Base-by-base conservation (phyloP, 2,797 vertebrate species). In the Petrocephalus sullivani region DNA sequence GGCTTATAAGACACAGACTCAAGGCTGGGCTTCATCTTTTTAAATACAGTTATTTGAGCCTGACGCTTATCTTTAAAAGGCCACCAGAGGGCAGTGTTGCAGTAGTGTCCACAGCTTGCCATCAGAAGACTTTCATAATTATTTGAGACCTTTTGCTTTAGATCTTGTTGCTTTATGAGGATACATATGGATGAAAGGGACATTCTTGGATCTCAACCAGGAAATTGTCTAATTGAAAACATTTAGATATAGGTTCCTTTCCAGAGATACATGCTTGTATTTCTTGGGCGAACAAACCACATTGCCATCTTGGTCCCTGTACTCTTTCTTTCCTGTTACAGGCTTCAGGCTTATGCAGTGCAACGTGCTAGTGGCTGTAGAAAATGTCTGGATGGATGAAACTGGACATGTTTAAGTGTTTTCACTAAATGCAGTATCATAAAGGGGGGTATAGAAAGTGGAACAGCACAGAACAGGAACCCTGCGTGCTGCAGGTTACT, bases 81-180 rank as follows among this genome's bases (percentile, higher is more conserved):
- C 95, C 96, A 95, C 95, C 91, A 96, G 96, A 95, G 95, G 94
- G 95, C 95, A 96, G 94, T 94, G 58, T 95, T 95, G 94, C 93
- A 95, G 94, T 90, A 90, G 93, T 93, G 21, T n/a, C 37, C 49
- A 23, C 7, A 33, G 2, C 37, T 78, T 75, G 16, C 67, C 5
- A 46, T 46, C 81, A n/a, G 46, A 10, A 83, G 21, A 49, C 37
- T 81, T 53, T 82, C n/a, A 0, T 83, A 49, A 83, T 83, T 53
- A 21, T 41, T 10, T 83, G 46, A 83, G 7, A 41, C 46, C 19
- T 83, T 83, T 53, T 83, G 23, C n/a, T 53, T 83, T 49, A 41
- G 41, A 49, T 53, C 81, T 23, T 21, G 46, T 46, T 53, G 9
- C 21, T 51, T 51, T 53, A 53, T 53, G 10, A 21, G 41, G 41